A percentile compares a stretch with the other conserved stretches of the same genome.
Conservation (phyloP, 2,888 invertebrate species). For the Stenolophus ochropezus region DNA sequence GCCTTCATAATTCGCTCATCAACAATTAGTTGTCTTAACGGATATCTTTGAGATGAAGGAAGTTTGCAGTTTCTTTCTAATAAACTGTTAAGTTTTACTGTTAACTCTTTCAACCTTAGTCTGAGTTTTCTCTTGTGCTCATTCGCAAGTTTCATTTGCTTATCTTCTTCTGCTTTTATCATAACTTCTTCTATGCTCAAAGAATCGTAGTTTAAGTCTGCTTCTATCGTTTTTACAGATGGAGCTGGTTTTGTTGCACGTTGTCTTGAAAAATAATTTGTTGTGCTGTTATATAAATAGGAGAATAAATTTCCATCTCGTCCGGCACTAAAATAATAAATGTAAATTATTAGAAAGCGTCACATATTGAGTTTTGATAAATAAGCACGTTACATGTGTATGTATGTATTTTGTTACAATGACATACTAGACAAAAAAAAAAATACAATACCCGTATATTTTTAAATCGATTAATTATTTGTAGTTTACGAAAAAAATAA, state of each 20-base stretch:
- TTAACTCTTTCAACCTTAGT: conserved; percentile 75
- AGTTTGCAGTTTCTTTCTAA: conserved; percentile 75
- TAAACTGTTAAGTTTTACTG: conserved; percentile 71
- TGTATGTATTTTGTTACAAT: too few relatives aligned
- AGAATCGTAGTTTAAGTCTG: conserved; percentile 69
- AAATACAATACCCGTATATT: too few relatives aligned
- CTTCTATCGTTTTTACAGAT: neutral
- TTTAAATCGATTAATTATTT: too few relatives aligned
- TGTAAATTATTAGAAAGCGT: neutral
- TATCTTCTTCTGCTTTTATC: conserved; percentile 80
- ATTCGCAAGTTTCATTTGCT: conserved; percentile 78
- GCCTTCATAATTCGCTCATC: conserved; percentile 81
- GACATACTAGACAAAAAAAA: too few relatives aligned
- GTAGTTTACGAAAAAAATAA: too few relatives aligned
- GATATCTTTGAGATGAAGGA: conserved; percentile 77
- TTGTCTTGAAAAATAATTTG: neutral
- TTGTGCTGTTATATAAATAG: conserved; percentile 75
- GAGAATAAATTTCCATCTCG: conserved; percentile 87
- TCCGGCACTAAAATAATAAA: conserved; percentile 76
- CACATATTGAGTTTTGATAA: neutral
- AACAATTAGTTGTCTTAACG: conserved; percentile 79
- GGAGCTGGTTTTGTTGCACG: neutral
- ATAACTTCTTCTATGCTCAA: conserved; percentile 81
- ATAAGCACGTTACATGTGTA: too few relatives aligned
- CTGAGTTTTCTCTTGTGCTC: conserved; percentile 79